Base-by-base conservation (phyloP, 2,113 vertebrate genomes). In the Marmota flaviventris region DNA sequence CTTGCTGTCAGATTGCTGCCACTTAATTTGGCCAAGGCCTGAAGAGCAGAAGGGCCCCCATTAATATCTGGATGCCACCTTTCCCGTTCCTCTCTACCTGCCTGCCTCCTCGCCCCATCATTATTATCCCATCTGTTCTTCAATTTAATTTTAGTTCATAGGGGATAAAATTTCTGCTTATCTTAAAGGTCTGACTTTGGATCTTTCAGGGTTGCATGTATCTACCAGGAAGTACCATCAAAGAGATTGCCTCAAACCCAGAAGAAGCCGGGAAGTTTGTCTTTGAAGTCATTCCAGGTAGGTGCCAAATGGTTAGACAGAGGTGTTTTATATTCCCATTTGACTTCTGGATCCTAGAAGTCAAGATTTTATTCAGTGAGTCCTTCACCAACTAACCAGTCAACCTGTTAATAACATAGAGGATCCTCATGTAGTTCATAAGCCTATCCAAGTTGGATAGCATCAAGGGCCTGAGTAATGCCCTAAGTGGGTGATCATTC, bases 241-340 rank as follows among this genome's bases (percentile, higher is more conserved):
- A 98, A 29, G 99, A 99, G 97, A 98, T 99, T 14, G 98, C 99
- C 61, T 96, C 95, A 4, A 99, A 98, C 94, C 97, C 99, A 0
- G 99, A 99, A 37, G 99, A 99, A 65, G 98, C 98, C 0, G 99
- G 99, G 63, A 99, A 99, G 85, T 99, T 99, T 98, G 99, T 99
- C 93, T 99, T 99, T 2, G 99, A 99, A 97, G 99, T 99, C 92
- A 98, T 99, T 95, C 99, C 99, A 98, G 99, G 99, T 99, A 98
- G 98, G 99, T 82, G 25, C 67, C n/a, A 20, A 83, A 73, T 63
- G 22, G 18, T 48, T 53, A 34, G 45, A n/a, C n/a, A 75, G 53
- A 34, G 45, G 20, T 69, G 4, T 16, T 6, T 56, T 56, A 27
- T 4, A 53, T 27, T 85, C 16, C 22, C 9, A 6, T 65, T 77